Percentiles rank a stretch among this genome's conserved stretches.
Evolutionary conservation across 2,797 vertebrate genomes (phyloP).

Genomic region (Odontamblyopus rebecca): DNA sequence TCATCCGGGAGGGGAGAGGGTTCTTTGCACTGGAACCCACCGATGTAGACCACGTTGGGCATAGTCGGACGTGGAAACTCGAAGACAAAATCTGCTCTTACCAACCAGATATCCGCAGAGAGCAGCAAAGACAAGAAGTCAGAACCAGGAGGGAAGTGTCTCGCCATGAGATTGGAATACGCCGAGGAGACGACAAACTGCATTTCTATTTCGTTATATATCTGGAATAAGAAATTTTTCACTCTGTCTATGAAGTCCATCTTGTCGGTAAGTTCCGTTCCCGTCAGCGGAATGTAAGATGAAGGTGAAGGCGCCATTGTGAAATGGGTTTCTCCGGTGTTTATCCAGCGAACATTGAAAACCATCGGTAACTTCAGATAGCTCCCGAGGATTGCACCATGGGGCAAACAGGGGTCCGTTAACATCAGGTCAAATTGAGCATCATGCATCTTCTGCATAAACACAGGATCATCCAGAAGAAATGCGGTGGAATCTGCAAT

Average conservation of each 20-base stretch:
- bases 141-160: conserved; percentile 64
- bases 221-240: conserved; percentile 60
- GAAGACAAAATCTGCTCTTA: conserved; percentile 72
- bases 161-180: conserved; percentile 55
- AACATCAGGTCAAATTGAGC: conserved; percentile 66
- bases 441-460: conserved; percentile 56
- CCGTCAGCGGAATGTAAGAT: conserved; percentile 64
- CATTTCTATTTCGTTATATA: conserved; percentile 37
- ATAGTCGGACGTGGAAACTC: conserved; percentile 77
- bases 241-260: conserved; percentile 64
- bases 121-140: conserved; percentile 56
- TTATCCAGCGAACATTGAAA: conserved; percentile 70
- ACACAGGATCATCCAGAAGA: conserved; percentile 56
- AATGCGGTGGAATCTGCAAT: conserved; percentile 11
- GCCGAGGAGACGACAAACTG: conserved; percentile 33
- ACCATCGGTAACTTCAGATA: conserved; percentile 69
- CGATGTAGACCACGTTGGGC: conserved; percentile 76
- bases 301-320: conserved; percentile 62
- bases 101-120: conserved; percentile 70
- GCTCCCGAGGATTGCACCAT: conserved; percentile 56
- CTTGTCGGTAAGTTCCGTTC: conserved; percentile 59
- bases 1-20: conserved; percentile 55
- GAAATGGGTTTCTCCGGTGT: conserved; percentile 59
- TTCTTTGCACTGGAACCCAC: conserved; percentile 71
- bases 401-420: conserved; percentile 55